Base-by-base conservation (phyloP, 2,888 invertebrate species). In the Acanthosoma haemorrhoidale region DNA sequence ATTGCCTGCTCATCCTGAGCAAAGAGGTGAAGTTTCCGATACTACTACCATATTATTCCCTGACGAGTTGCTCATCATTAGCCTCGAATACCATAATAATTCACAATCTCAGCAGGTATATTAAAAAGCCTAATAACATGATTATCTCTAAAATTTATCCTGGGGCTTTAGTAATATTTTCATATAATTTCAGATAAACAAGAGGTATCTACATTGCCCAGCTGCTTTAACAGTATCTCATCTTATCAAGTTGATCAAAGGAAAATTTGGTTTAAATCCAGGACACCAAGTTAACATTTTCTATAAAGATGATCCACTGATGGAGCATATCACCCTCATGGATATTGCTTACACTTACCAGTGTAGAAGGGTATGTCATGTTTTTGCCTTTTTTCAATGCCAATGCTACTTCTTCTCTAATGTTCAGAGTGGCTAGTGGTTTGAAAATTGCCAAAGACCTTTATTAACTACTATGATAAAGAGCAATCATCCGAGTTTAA, bases 311-410 rank as follows among this genome's bases (percentile, higher is more conserved):
- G 92, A 94, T 68, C 87, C 89, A 1, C 82, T 96, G 61, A 87
- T 89, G 25, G 94, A 94, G 77, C 88, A 92, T 76, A 94, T 92
- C 80, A 94, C 94, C 5, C 83, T 96, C 68, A 92, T 96, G 87
- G 96, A 96, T 78, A 88, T 96, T 63, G 96, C 95, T 1, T 96
- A 96, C 79, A 95, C 96, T 76, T 96, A 94, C 79, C 90, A 92
- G 69, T 96, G 96, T 95, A 92, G 94, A 80, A 84, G 91, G 82
- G 91, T 91, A 82, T 84, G 85, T 18, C 18, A n/a, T n/a, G n/a
- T n/a, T n/a, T n/a, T n/a, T n/a, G n/a, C n/a, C n/a, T n/a, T n/a
- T n/a, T n/a, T n/a, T n/a, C n/a, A n/a, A n/a, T n/a, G n/a, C n/a
- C n/a, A n/a, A n/a, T n/a, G n/a, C n/a, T n/a, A n/a, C n/a, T n/a